Conservation (phyloP, 2,888 invertebrate species). For the Prosapia bicincta region DNA sequence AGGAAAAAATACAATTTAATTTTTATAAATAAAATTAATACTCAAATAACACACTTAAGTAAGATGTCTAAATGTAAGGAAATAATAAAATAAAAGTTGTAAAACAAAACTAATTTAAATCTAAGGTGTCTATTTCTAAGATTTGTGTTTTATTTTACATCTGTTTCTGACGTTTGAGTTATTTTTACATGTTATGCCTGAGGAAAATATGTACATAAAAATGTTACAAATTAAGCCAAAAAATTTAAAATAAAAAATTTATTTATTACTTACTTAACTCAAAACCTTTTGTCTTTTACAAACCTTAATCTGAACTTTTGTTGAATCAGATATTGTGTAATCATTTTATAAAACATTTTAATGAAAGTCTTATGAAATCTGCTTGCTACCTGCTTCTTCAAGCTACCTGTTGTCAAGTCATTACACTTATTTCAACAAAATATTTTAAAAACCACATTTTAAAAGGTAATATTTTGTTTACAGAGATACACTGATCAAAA, state of each 20-base stretch:
- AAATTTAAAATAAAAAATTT: background rate
- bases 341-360: background rate
- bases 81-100: too few relatives aligned
- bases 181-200: too few relatives aligned
- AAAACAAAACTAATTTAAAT: too few relatives aligned
- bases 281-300: background rate
- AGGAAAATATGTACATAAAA: background rate
- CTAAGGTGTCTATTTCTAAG: too few relatives aligned
- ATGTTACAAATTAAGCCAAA: background rate
- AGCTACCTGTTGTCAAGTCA: background rate
- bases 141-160: too few relatives aligned
- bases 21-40: too few relatives aligned
- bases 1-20: too few relatives aligned
- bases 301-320: background rate
- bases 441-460: background rate
- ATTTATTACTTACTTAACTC: background rate
- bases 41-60: too few relatives aligned
- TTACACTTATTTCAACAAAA: background rate
- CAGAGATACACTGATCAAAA: background rate
- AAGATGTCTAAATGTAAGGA: too few relatives aligned
- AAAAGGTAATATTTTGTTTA: background rate
- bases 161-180: too few relatives aligned
- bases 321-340: background rate
- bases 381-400: background rate
- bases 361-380: background rate